Percentiles rank a stretch among this genome's conserved stretches.
These are phyloP conservation scores for Etia nguti DNA, from an alignment of 2,113 vertebrate species.

Conservation along the genomic window DNA sequence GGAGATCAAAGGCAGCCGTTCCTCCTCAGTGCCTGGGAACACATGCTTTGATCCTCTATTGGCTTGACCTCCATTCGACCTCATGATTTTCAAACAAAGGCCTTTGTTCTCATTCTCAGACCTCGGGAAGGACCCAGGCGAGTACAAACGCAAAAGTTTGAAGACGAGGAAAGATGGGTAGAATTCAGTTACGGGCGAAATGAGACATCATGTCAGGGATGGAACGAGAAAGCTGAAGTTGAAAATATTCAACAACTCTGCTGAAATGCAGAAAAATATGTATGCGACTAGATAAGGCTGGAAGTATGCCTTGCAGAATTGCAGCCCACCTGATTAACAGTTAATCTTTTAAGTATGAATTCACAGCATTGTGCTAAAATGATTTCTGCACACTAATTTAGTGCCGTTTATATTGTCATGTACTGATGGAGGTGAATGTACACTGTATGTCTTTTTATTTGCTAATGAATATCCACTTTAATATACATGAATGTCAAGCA, in stretches of 20 bases:
- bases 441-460: background rate
- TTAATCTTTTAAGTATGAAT: background rate
- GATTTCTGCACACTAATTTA: background rate
- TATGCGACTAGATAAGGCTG: background rate
- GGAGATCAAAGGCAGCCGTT: constrained; percentile 65
- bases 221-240: background rate
- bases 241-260: background rate
- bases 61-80: constrained; percentile 68
- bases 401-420: background rate
- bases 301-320: background rate
- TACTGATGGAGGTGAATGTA: background rate
- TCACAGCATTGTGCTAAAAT: background rate
- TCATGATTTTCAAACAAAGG: constrained; percentile 54
- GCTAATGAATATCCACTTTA: background rate
- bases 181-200: background rate
- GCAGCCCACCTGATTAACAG: background rate
- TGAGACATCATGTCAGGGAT: background rate
- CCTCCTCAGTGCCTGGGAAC: constrained; percentile 54
- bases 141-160: constrained; percentile 32
- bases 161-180: background rate
- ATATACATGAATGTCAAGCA: background rate
- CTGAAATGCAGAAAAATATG: background rate
- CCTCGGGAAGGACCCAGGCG: constrained; percentile 29
- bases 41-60: constrained; percentile 70
- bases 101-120: constrained; percentile 55